Base-by-base conservation (phyloP, 2,113 vertebrate genomes). In the Oncorhynchus clarkii region DNA sequence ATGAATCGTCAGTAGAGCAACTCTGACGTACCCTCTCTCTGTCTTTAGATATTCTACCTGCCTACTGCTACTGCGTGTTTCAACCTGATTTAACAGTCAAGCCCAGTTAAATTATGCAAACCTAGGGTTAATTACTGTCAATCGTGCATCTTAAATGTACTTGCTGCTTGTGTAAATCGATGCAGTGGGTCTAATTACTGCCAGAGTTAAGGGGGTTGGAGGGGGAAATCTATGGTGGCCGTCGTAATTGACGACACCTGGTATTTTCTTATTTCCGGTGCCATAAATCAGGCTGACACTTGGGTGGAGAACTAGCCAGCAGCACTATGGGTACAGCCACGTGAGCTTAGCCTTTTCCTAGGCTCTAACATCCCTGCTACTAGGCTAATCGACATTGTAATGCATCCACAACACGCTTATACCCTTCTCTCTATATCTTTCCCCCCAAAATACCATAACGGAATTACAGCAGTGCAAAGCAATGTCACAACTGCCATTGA, bases 231-330 rank as follows among this genome's bases (percentile, higher is more conserved):
- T 78, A 77, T 83, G 59, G 57, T 70, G 71, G 74, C 73, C 64
- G 24, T 78, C 64, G 71, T 73, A 82, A 79, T 75, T 80, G 67
- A 79, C 72, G 70, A 80, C 70, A 77, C 27, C 7, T 66, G 73
- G 74, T 84, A 77, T 84, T 86, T 88, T 85, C 59, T 73, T 72
- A 64, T 71, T 78, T 80, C 70, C 70, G 59, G 45, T 72, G 70
- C 73, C 62, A 86, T 82, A 84, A 84, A 89, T 88, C 84, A 86
- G 79, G 78, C n/a, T 51, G 77, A 83, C 66, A 27, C 79, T 79
- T 80, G 51, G 3, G 71, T 16, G 70, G 45, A 26, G 77, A 78
- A 75, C 78, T 72, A 78, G 73, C 14, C 31, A 54, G 51, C 54
- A 45, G 24, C 77, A 45, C 72, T 70, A 67, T 71, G 70, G 45